Base-by-base conservation (phyloP, 1,140 invertebrate species). In the Anoplolepis gracilipes region DNA sequence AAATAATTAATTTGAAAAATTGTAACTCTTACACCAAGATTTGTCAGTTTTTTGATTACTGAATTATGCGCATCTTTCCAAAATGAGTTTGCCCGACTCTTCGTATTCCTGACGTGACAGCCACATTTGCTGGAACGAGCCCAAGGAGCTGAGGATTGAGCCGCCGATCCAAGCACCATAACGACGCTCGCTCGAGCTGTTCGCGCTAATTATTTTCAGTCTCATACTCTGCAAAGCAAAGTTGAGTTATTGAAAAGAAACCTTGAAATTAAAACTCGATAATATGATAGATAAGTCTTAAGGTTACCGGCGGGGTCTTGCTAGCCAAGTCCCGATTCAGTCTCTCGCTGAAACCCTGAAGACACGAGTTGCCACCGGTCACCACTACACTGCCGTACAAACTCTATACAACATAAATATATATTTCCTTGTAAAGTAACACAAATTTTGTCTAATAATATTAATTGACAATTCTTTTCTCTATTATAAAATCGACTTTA, bases 81-180 rank as follows among this genome's bases (percentile, higher is more conserved):
- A 97, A 94, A 98, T 98, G 28, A 96, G 96, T 92, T 99, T 99
- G 2, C 99, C 99, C 1, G 97, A 97, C 93, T 99, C 99, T 91
- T 99, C 98, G 95, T 99, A 99, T 94, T 99, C 99, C 93, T 99
- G 98, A 89, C 98, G 98, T 0, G 98, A 99, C 84, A 99, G 98
- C 99, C 99, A 99, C 98, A 99, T 99, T 95, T 99, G 98, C 93
- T 99, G 99, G 95, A 99, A 99, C 10, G 98, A 98, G 36, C 98
- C 98, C 86, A 99, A 96, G 0, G 98, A 99, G 0, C 98, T 99
- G 33, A 99, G 94, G 87, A 99, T 99, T 0, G 98, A 99, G 0
- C 99, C 99, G 59, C 99, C 99, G 84, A 99, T 99, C 98, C 98
- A 99, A 8, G 98, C 97, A 33, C 98, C 98, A 95, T 98, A 99